Base-by-base conservation (phyloP, 2,113 vertebrate genomes). In the Theropithecus gelada region DNA sequence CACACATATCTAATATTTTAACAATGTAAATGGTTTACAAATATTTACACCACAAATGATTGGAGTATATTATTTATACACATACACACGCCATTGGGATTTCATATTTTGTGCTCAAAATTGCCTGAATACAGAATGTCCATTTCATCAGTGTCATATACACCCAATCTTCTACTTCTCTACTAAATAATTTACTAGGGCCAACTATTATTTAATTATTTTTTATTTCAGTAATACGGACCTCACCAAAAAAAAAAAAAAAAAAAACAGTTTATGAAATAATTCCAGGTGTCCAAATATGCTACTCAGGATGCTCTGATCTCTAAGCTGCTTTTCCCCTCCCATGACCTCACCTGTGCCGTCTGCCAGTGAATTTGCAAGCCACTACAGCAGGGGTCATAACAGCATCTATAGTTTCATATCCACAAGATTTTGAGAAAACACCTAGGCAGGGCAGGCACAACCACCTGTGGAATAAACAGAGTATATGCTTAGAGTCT, bases 71-170 rank as follows among this genome's bases (percentile, higher is more conserved):
- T 22, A 73, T 40, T 23, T 12, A 35, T 16, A 27, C 10, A 64
- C 2, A 4, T 55, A 3, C 3, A 43, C 13, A 6, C 1, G 18
- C 35, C 35, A 30, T 23, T 52, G 30, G 4, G 20, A 3, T 75
- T 88, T 80, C 35, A 22, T 59, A 59, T 78, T 73, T 87, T 76
- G 9, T 66, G 14, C 75, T 79, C 22, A 40, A 52, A 87, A 68
- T 83, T 66, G 10, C 9, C 5, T 22, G 2, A 43, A 50, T 8
- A 12, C 2, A 83, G 55, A 93, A n/a, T 48, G 20, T 57, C 3
- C 2, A n/a, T 22, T 83, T 68, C 20, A 17, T n/a, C n/a, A 76
- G 6, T n/a, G 5, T 7, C 27, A 18, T 52, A 16, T 50, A 27
- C 20, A 35, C 10, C 17, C 7, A 55, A 8, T 55, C 76, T 8